A percentile compares a stretch with the other conserved stretches of the same genome.
Conservation (phyloP, 1,140 invertebrate genomes). For the Babylonia areolata region DNA sequence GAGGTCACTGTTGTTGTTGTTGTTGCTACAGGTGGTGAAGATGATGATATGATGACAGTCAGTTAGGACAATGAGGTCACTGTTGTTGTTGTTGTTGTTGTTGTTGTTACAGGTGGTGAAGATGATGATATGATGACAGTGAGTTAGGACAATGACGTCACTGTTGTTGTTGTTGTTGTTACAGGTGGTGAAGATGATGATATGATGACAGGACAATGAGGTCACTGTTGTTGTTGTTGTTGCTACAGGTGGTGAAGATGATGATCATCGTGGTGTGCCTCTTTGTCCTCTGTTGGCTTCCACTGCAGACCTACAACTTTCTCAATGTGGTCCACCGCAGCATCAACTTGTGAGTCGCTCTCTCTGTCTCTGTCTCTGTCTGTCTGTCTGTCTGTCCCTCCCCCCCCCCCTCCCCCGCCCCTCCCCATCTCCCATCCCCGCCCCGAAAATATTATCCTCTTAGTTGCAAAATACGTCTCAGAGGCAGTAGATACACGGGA, state of each 20-base stretch:
- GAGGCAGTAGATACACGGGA: no score
- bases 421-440: no score
- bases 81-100: conserved; percentile 75
- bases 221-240: conserved; percentile 26
- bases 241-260: conserved; percentile 77
- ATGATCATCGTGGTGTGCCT: conserved; percentile 76
- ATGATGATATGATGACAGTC: conserved; percentile 63
- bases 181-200: background rate
- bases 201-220: conserved; percentile 26
- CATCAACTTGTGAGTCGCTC: conserved; percentile 72
- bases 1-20: background rate
- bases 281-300: conserved; percentile 77
- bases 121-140: conserved; percentile 61
- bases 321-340: conserved; percentile 67
- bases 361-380: background rate
- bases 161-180: no score
- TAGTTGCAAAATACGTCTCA: no score
- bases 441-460: no score
- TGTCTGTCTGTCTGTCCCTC: no score
- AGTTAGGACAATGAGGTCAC: conserved; percentile 76
- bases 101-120: conserved; percentile 77
- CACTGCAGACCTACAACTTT: conserved; percentile 73
- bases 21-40: conserved; percentile 11
- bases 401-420: no score
- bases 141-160: background rate